Evolutionary conservation across 2,888 invertebrate species (phyloP).

Genomic region (Ramazzottius varieornatus): DNA sequence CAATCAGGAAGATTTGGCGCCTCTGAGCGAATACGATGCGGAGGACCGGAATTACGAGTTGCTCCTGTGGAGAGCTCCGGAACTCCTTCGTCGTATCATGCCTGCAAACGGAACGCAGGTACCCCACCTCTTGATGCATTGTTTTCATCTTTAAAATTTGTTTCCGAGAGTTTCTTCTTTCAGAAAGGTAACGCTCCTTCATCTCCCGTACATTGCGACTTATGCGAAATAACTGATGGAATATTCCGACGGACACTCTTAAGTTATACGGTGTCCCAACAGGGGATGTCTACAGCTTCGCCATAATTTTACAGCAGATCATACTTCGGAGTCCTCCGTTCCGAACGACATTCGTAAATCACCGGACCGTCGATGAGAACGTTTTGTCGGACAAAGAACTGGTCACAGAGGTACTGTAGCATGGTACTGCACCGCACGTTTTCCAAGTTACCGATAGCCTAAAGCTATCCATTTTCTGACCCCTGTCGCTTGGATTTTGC

Average conservation of each 20-base stretch:
- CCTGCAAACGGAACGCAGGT: background rate
- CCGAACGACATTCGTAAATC: background rate
- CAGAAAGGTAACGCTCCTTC: background rate
- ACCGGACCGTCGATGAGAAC: background rate
- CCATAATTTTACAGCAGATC: background rate
- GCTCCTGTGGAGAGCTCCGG: background rate
- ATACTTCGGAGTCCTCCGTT: background rate
- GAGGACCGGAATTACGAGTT: background rate
- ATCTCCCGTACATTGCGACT: no score
- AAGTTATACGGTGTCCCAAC: background rate
- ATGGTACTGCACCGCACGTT: no score
- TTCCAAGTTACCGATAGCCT: no score
- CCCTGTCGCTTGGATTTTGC: no score
- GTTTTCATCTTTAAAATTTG: background rate
- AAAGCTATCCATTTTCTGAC: no score
- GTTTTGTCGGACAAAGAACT: background rate
- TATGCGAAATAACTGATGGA: background rate
- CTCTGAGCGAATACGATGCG: background rate
- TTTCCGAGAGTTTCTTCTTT: background rate
- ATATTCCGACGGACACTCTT: background rate
- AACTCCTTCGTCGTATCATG: background rate
- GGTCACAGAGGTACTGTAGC: background rate
- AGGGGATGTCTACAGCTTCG: slow-evolving; percentile 4
- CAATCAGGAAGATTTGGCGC: background rate
- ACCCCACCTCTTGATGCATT: background rate